phyloP scores from a whole-genome alignment of 2,888 invertebrate genomes.

The Ophion slaviceki region DNA sequence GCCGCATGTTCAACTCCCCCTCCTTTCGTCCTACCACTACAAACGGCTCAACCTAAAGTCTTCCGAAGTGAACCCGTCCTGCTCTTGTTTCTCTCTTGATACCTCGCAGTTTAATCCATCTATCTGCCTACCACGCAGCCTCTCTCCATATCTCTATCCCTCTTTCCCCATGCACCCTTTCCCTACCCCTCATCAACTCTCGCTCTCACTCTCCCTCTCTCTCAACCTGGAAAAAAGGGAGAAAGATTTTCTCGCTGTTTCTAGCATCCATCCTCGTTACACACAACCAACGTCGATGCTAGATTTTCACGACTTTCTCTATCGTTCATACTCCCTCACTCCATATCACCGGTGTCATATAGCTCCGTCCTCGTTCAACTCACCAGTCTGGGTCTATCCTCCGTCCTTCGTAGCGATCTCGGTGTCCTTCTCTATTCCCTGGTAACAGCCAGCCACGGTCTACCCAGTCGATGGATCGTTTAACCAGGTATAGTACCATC shows the following conservation, averaged over 20 bases:
- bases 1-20: constrained; percentile 48
- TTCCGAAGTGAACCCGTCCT: constrained; percentile 40
- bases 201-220: too few relatives aligned
- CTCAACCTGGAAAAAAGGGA: neutral
- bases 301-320: constrained; percentile 34
- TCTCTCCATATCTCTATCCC: constrained; percentile 30
- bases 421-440: constrained; percentile 62
- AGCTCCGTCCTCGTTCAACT: constrained; percentile 41
- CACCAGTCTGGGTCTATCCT: constrained; percentile 20
- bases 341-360: constrained; percentile 5
- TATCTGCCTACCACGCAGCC: constrained; percentile 9
- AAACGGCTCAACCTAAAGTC: constrained; percentile 26
- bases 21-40: constrained; percentile 18
- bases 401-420: constrained; percentile 47
- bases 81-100: constrained; percentile 36
- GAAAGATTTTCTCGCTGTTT: constrained; percentile 24
- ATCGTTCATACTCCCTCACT: constrained; percentile 19
- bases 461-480: constrained; percentile 63
- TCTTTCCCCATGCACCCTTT: constrained; percentile 27
- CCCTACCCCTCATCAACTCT: neutral
- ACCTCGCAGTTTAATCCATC: constrained; percentile 29
- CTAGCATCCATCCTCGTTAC: neutral
- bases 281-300: constrained; percentile 15
- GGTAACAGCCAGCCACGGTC: constrained; percentile 62
- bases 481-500: constrained; percentile 40